Evolutionary conservation across 2,797 vertebrate genomes (phyloP).

Genomic region (Salmo trutta): DNA sequence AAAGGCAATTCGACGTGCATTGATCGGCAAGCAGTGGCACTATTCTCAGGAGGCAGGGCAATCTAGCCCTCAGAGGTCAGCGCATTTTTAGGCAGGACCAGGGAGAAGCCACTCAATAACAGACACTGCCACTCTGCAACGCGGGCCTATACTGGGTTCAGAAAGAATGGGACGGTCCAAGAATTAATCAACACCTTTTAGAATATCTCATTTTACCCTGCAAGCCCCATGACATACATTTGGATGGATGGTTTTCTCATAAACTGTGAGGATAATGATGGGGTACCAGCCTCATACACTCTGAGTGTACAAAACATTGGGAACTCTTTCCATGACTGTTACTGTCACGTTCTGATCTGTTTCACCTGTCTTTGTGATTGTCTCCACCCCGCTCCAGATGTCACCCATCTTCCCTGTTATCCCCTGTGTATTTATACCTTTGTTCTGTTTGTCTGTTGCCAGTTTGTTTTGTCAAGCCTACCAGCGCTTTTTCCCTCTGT

Average conservation of each 20-base stretch:
- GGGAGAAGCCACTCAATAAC: constrained; percentile 17
- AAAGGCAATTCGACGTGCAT: constrained; percentile 50
- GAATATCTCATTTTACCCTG: not conserved
- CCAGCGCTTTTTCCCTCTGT: no score
- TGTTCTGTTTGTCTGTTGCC: no score
- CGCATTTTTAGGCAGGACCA: constrained; percentile 49
- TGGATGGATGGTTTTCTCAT: not conserved
- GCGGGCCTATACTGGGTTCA: not conserved
- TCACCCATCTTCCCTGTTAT: no score
- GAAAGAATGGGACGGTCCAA: not conserved
- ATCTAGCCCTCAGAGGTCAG: constrained; percentile 64
- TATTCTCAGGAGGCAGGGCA: constrained; percentile 56
- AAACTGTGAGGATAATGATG: constrained; percentile 13
- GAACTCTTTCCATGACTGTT: no score
- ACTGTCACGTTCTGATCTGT: no score
- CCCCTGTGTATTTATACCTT: no score
- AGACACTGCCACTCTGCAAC: not conserved
- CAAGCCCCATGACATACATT: constrained; percentile 1
- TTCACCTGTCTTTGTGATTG: no score
- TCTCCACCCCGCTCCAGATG: no score
- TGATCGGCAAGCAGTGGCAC: constrained; percentile 43
- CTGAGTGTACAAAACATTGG: no score
- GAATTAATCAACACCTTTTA: constrained; percentile 24
- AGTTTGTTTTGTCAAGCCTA: no score
- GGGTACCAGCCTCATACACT: constrained; percentile 30